Percentiles rank a stretch among this genome's conserved stretches.
phyloP scores from a whole-genome alignment of 2,888 invertebrate species.

The Phalera bucephala region DNA sequence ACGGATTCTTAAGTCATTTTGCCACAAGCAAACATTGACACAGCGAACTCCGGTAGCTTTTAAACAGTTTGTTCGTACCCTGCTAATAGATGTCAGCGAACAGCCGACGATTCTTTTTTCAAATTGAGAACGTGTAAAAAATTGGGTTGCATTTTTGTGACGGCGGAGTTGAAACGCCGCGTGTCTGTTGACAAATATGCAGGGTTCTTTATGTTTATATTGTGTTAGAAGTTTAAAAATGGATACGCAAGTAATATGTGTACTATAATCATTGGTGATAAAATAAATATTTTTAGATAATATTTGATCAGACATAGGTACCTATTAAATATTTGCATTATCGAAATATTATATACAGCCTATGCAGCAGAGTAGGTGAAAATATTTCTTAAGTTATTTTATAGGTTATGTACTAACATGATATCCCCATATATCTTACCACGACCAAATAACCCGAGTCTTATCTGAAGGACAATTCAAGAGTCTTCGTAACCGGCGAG shows the following conservation, averaged over 20 bases:
- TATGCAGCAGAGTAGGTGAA: no score
- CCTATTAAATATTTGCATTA: no score
- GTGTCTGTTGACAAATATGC: conserved; percentile 31
- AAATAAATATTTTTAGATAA: no score
- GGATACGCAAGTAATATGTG: neutral
- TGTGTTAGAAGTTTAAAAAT: conserved; percentile 1
- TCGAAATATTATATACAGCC: no score
- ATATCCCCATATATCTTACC: no score
- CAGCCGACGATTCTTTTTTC: conserved; percentile 35
- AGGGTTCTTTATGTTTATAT: conserved; percentile 30
- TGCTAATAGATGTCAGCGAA: conserved; percentile 73
- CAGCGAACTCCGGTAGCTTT: conserved; percentile 77
- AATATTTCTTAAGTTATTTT: no score
- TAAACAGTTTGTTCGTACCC: conserved; percentile 64
- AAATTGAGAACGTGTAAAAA: conserved; percentile 36
- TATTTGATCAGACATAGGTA: no score
- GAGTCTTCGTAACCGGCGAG: no score
- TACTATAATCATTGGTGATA: neutral
- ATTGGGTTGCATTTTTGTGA: conserved; percentile 19
- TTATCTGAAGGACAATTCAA: no score
- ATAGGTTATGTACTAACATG: no score
- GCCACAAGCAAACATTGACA: conserved; percentile 62
- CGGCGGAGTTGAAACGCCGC: conserved; percentile 22
- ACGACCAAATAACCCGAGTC: no score
- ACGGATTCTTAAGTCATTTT: conserved; percentile 42